Base-by-base conservation (phyloP, 2,797 vertebrate species). In the Hypotaenidia okinawae region DNA sequence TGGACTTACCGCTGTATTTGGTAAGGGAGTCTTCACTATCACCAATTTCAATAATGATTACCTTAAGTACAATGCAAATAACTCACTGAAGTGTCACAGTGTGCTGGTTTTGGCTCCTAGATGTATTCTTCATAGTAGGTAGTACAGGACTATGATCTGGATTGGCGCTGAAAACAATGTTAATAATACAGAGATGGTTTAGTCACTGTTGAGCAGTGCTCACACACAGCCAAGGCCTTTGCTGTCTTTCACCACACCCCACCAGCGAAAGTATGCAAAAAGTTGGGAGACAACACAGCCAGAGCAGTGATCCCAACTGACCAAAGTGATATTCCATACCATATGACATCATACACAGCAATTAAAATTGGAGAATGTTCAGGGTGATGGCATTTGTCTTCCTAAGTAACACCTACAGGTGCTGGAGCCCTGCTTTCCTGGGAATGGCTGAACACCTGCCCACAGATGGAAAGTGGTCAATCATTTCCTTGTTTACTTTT, bases 381-480 rank as follows among this genome's bases (percentile, higher is more conserved):
- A 3, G 21, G 16, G 63, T 24, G 21, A 45, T 12, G 41, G 14
- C 5, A 0, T 47, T 47, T 47, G 30, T 51, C 54, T 59, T 81
- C 23, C 18, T 18, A 41, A 59, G 23, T 28, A 57, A 19, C 16
- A 2, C 1, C 43, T 55, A 37, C 0, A 2, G 1, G 1, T 14
- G 49, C 33, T 18, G 19, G 25, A 66, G 51, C 9, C 16, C 62
- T 24, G n/a, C 10, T 32, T 30, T 57, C 25, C 62, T 45, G 39
- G n/a, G 10, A 41, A 47, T 15, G 12, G 21, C 25, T 45, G n/a
- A 66, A 66, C 51, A 32, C 51, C 51, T 35, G 32, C 19, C 49
- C 43, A 61, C 19, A 4, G 0, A 35, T 35, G 19, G 76, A 32
- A 66, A 78, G 51, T 3, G 15, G 43, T 17, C 30, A 45, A 45